Evolutionary conservation across 2,888 invertebrate genomes (phyloP), one percentile per base, ranked within the genome.

Genomic region (Phrixothrix hirtus): DNA sequence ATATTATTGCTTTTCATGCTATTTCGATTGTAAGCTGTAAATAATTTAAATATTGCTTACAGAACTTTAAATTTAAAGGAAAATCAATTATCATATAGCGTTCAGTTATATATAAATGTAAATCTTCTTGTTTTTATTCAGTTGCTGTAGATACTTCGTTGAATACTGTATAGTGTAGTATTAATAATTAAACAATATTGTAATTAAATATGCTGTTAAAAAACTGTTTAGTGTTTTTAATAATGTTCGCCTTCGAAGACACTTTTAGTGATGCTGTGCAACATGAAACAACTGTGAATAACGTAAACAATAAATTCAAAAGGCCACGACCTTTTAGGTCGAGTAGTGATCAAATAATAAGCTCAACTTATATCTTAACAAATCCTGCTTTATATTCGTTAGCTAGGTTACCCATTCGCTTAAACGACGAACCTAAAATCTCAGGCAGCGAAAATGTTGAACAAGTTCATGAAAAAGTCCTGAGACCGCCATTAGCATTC

Each of bases 401-500:
- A 6, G 41, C 49, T 1, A 30, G 35, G 7, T 15, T 42, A 11
- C 49, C 49, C 10, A 7, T 29, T 1, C 34, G 32, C 11, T 10
- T 4, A 10, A 38, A 32, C 6, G 5, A n/a, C 9, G 34, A 48
- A 11, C 38, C 31, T 16, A 65, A 78, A 76, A 15, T 77, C 77
- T 1, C 76, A 76, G 1, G 77, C 77, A 0, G 0, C 58, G 79
- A 47, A 32, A 79, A 77, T 70, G 31, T 39, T n/a, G 41, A 41
- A 17, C 27, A 43, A 1, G 21, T 17, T 1, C 7, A 31, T 14
- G 58, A 71, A 49, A 74, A 73, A 58, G 49, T 69, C 16, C 57
- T 73, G 6, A 59, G 61, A 16, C 64, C 59, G 27, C 74, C 72
- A 9, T n/a, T 69, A 12, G 63, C 67, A 1, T 72, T 72, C 55